Evolutionary conservation across 2,888 invertebrate genomes (phyloP).

Genomic region (Drosophila subsilvestris): DNA sequence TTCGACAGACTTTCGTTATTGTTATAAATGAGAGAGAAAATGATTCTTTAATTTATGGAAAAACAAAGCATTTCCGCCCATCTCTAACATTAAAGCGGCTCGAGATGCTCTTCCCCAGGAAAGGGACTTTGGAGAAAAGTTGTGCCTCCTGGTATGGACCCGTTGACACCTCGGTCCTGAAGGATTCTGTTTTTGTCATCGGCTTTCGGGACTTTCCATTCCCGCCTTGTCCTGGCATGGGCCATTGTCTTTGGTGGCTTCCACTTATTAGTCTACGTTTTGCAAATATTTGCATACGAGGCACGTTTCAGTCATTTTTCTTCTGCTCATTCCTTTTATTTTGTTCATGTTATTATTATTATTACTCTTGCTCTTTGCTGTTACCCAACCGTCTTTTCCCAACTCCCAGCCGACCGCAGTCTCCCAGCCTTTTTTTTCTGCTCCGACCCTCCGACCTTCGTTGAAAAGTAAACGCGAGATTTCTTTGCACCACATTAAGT

Average conservation of each 20-base stretch:
- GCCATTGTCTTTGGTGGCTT: constrained; percentile 19
- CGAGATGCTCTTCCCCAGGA: neutral
- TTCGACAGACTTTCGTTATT: constrained; percentile 35
- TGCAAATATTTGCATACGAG: constrained; percentile 81
- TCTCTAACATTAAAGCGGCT: constrained; percentile 11
- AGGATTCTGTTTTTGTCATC: constrained; percentile 16
- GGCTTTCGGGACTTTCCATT: no score
- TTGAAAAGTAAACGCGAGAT: constrained; percentile 70
- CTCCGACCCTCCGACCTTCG: constrained; percentile 36
- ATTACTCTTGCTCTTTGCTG: constrained; percentile 32
- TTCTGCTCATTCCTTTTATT: constrained; percentile 53
- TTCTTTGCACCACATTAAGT: constrained; percentile 72
- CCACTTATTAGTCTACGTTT: constrained; percentile 77
- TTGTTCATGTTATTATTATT: constrained; percentile 61
- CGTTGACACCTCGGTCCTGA: constrained; percentile 20
- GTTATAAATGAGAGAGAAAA: constrained; percentile 60
- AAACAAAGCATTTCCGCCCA: neutral
- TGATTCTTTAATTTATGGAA: constrained; percentile 65
- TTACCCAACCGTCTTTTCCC: neutral
- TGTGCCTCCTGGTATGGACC: constrained; percentile 2
- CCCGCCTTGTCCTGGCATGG: neutral
- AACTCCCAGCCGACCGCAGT: constrained; percentile 1
- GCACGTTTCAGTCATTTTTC: constrained; percentile 78
- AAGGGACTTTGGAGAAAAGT: neutral
- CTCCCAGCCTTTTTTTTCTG: constrained; percentile 14